Percentiles rank a stretch among this genome's conserved stretches.
Evolutionary conservation across 2,797 vertebrate species (phyloP).

Genomic region (Eospalax fontanierii): DNA sequence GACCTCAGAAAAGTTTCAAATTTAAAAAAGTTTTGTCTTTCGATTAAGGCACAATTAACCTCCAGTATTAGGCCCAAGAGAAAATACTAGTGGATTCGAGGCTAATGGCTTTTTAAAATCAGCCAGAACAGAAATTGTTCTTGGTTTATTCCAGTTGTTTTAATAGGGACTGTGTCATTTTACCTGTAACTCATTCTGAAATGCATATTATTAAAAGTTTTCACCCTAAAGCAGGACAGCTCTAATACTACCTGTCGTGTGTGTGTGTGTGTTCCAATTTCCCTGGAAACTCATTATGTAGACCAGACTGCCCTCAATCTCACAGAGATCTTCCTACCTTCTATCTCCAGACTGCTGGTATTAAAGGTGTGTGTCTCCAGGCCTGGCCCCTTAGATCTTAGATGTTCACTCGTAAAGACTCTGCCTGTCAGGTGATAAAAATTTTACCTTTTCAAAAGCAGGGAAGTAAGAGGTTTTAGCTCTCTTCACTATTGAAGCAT

Average conservation of each 20-base stretch:
- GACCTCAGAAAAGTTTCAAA: not conserved
- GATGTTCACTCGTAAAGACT: not conserved
- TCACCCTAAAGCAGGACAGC: not conserved
- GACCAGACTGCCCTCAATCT: too few relatives aligned
- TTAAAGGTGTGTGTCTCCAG: too few relatives aligned
- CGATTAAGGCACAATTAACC: not conserved
- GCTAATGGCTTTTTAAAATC: not conserved
- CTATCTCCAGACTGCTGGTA: too few relatives aligned
- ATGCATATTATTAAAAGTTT: slow-evolving; percentile 9
- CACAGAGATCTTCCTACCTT: too few relatives aligned
- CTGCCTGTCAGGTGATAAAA: not conserved
- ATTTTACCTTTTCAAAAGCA: slow-evolving; percentile 88
- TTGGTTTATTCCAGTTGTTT: too few relatives aligned
- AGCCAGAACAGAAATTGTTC: not conserved
- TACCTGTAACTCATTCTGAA: not conserved
- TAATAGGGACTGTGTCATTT: not conserved
- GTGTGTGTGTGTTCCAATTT: too few relatives aligned
- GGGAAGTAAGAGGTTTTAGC: slow-evolving; percentile 90
- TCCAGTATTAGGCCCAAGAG: not conserved
- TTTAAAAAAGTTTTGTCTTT: slow-evolving; percentile 17
- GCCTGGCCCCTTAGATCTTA: too few relatives aligned
- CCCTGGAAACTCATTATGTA: too few relatives aligned
- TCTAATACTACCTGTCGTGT: not conserved
- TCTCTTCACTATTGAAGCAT: slow-evolving; percentile 88
- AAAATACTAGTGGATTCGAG: not conserved